Evolutionary conservation across 2,888 invertebrate species (phyloP), one percentile per base, ranked within the genome.

Genomic region (Eupithecia exiguata): DNA sequence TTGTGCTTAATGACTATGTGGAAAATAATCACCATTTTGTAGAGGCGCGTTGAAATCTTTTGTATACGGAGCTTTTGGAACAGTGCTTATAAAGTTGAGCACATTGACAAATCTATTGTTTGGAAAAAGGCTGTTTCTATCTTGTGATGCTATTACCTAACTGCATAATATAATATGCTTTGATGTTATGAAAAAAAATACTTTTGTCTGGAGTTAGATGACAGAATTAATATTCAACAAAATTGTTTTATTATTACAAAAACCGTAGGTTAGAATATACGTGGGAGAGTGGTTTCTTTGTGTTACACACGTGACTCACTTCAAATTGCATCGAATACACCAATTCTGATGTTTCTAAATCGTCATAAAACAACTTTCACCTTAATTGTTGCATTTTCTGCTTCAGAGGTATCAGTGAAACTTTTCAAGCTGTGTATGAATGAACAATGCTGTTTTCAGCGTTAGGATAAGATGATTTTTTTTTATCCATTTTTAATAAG

Each of bases 1-100:
- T 80, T 84, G 43, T 63, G 36, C 53, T 76, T 77, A 79, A 77
- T 76, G 73, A 69, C 71, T 73, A 53, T 43, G 74, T 78, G 70
- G 49, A 69, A 72, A 77, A 74, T 72, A 71, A 74, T 77, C 70
- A 65, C 66, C 53, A 71, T 76, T 72, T 71, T 77, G 68, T 74
- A 75, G 70, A 53, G 70, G 66, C 77, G 75, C 80, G 78, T 79
- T 76, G 68, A 80, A 70, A 71, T 79, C 79, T 78, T 76, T 78
- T 75, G 71, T 77, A 49, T 72, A n/a, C n/a, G 25, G 12, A 49
- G 12, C 62, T 68, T 74, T 70, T 68, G 61, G 21, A 36, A 30
- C 16, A 30, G n/a, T n/a, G n/a, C 61, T 30, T 35, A 4, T 35
- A 10, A 62, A 21, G 53, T 21, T 12, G 25, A 25, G 1, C 58